phyloP scores from a whole-genome alignment of 2,888 invertebrate species.

The Alcis repandata region DNA sequence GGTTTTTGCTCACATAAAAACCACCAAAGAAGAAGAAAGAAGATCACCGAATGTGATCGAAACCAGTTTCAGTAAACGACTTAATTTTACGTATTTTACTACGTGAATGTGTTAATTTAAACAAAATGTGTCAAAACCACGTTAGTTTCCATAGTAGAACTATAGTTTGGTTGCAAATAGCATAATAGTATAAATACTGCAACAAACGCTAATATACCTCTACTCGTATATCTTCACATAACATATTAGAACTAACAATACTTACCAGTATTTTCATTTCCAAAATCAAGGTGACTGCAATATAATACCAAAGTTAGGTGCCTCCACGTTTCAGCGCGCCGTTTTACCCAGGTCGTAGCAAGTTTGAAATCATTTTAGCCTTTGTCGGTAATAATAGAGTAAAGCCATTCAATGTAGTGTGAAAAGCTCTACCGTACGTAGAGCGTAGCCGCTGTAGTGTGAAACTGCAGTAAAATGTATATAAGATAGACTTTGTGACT shows the following conservation, averaged over 20 bases:
- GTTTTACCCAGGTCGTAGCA: slow-evolving; percentile 17
- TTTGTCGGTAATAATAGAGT: slow-evolving; percentile 22
- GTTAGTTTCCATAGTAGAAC: too few species aligned
- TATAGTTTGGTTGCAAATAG: too few species aligned
- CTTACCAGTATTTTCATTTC: not conserved
- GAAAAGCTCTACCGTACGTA: slow-evolving; percentile 24
- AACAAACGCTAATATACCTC: too few species aligned
- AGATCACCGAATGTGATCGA: too few species aligned
- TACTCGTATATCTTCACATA: too few species aligned
- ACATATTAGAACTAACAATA: not conserved
- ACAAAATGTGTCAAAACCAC: too few species aligned
- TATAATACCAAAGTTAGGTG: slow-evolving; percentile 23
- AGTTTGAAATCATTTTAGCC: slow-evolving; percentile 27
- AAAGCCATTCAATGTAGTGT: slow-evolving; percentile 26
- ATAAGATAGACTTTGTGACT: slow-evolving; percentile 29
- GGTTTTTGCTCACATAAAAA: too few species aligned
- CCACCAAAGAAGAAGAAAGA: too few species aligned
- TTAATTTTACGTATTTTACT: too few species aligned
- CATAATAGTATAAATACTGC: too few species aligned
- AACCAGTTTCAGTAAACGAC: too few species aligned
- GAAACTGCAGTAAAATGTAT: slow-evolving; percentile 29
- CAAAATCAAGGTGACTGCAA: slow-evolving; percentile 4
- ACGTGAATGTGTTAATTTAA: too few species aligned
- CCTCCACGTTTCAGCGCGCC: slow-evolving; percentile 13
- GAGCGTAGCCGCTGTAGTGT: slow-evolving; percentile 16